A percentile compares a stretch with the other conserved stretches of the same genome.
phyloP scores from a whole-genome alignment of 37 sponge, comb jelly and placozoan genomes.

The Axinella damicornis region DNA sequence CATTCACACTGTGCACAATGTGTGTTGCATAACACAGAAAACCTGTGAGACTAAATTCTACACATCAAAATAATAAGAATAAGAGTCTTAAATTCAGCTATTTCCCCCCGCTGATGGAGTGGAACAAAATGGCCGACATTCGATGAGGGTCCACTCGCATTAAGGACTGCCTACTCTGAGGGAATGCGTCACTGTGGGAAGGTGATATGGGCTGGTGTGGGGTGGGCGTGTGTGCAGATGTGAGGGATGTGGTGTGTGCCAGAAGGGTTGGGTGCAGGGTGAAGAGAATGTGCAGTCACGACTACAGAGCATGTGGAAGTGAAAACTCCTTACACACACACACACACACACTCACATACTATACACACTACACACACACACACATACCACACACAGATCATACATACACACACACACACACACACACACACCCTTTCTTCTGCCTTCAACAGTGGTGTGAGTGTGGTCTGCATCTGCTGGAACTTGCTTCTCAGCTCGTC shows the following conservation, averaged over 20 bases:
- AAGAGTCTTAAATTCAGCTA: neutral
- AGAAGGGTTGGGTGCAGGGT: too few relatives aligned
- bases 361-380: neutral
- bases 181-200: constrained; percentile 1
- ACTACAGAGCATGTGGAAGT: too few relatives aligned
- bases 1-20: too few relatives aligned
- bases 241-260: neutral
- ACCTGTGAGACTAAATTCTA: too few relatives aligned
- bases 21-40: too few relatives aligned
- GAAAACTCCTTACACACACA: too few relatives aligned
- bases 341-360: too few relatives aligned
- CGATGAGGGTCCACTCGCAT: constrained; percentile 53
- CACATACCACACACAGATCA: too few relatives aligned
- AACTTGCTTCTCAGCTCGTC: constrained; percentile 70
- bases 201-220: constrained; percentile 33
- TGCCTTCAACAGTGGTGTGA: constrained; percentile 40
- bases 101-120: constrained; percentile 62
- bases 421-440: too few relatives aligned
- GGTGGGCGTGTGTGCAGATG: constrained; percentile 55
- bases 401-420: too few relatives aligned
- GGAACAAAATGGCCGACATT: constrained; percentile 65
- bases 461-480: constrained; percentile 44
- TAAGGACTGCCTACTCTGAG: neutral
- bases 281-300: too few relatives aligned
- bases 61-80: too few relatives aligned